Percentiles rank a stretch among this genome's conserved stretches.
Conservation (phyloP, 2,113 vertebrate species). For the Paratilapia polleni region DNA sequence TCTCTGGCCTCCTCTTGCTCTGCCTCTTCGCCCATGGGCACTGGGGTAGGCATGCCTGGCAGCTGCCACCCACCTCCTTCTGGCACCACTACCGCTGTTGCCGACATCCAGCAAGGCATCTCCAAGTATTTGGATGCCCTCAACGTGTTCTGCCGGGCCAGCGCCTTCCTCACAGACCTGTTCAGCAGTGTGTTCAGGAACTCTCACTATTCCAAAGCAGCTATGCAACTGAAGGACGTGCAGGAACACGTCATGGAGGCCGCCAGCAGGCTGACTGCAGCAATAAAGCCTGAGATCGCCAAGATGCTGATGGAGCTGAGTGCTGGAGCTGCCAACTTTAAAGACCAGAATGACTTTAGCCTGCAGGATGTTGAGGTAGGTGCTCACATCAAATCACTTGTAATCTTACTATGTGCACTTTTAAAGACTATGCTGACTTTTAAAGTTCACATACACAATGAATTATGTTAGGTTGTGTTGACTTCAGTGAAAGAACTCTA, state of each 20-base stretch:
- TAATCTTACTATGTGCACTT: not conserved
- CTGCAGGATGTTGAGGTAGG: constrained; percentile 96
- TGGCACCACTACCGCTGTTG: constrained; percentile 87
- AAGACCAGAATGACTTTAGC: constrained; percentile 98
- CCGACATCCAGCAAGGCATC: constrained; percentile 99
- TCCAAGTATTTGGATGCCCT: constrained; percentile 98
- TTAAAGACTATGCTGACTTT: no score
- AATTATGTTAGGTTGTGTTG: not conserved
- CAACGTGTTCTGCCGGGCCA: constrained; percentile 97
- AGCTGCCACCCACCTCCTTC: constrained; percentile 83
- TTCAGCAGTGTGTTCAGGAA: constrained; percentile 98
- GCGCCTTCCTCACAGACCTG: constrained; percentile 97
- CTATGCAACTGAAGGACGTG: constrained; percentile 99
- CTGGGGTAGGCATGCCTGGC: constrained; percentile 66
- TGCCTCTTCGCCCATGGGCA: constrained; percentile 82
- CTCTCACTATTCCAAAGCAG: constrained; percentile 98
- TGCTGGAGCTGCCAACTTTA: constrained; percentile 94
- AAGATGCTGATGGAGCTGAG: constrained; percentile 99
- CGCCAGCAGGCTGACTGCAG: constrained; percentile 94
- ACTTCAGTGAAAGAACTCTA: constrained; percentile 1
- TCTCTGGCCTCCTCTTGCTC: constrained; percentile 86
- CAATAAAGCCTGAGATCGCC: constrained; percentile 99
- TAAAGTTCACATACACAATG: not conserved
- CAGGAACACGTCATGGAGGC: constrained; percentile 99
- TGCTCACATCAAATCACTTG: not conserved